phyloP scores from a whole-genome alignment of 2,113 vertebrate genomes.

The Pluvialis apricaria region DNA sequence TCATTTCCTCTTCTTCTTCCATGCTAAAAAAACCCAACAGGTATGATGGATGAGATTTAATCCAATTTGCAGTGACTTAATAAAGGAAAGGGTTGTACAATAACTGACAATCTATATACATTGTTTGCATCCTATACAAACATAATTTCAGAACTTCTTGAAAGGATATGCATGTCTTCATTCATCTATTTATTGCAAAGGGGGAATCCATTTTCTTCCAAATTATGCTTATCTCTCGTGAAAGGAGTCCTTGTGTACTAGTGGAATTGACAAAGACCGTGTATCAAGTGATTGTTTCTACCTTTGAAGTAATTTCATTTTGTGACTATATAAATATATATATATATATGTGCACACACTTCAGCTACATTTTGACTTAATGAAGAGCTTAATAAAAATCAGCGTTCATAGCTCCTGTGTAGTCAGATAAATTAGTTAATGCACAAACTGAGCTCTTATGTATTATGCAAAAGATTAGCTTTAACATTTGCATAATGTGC shows the following conservation, averaged over 20 bases:
- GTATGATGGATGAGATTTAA: neutral
- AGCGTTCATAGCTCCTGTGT: conserved; percentile 68
- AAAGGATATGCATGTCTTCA: neutral
- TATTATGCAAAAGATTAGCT: conserved; percentile 79
- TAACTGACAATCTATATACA: neutral
- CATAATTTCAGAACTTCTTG: neutral
- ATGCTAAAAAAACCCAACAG: neutral
- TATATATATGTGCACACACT: conserved; percentile 7
- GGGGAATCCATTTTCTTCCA: neutral
- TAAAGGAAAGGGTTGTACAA: neutral
- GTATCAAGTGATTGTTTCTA: conserved; percentile 1
- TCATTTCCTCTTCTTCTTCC: neutral
- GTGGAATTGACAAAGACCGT: neutral
- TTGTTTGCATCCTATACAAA: neutral
- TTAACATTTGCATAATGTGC: conserved; percentile 77
- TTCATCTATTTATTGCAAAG: neutral
- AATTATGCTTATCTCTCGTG: neutral
- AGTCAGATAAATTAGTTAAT: conserved; percentile 78
- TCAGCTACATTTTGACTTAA: conserved; percentile 70
- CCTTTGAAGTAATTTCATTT: conserved; percentile 45
- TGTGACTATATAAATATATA: conserved; percentile 30
- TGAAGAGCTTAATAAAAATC: conserved; percentile 78
- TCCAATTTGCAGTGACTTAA: neutral
- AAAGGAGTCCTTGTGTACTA: neutral
- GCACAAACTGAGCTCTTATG: conserved; percentile 72